Evolutionary conservation across 2,797 vertebrate species (phyloP), one percentile per base, ranked within the genome.

Genomic region (Rhadinocentrus ornatus): DNA sequence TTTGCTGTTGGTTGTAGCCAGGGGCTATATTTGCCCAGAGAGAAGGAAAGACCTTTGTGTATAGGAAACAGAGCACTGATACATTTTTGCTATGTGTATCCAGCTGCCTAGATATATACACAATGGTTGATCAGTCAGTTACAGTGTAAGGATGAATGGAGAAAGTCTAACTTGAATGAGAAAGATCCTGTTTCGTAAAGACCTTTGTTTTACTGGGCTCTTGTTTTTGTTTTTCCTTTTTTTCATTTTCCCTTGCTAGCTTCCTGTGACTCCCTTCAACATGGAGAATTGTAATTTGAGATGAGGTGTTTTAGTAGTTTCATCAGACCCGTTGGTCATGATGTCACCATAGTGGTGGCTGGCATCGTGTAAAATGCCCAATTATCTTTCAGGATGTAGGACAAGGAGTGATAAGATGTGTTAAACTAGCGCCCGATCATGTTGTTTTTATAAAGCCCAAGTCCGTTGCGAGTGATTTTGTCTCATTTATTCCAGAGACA

Each of bases 81-180:
- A 91, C 86, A 91, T 94, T 93, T 94, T 88, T 90, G 89, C 79
- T 81, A 71, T 82, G 89, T 92, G 81, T 88, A 76, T 88, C 80
- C 81, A 86, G 90, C 91, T 93, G 91, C 89, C 89, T 90, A 83
- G 91, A 76, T 90, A 76, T 86, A 75, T 26, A 69, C 75, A 89
- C 89, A 90, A 91, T 83, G 74, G 82, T 22, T 54, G 60, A 64
- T 71, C 83, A 82, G 79, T 88, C 86, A 64, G 22, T 88, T 80
- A 69, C 71, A 31, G 66, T 66, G 62, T 81, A 71, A 75, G 68
- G 57, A 31, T 53, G 77, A 83, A 70, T 57, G 26, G 63, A 77
- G 67, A 24, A 50, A 57, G 32, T 73, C 63, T 81, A 27, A 82
- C 44, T 31, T 44, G 4, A 68, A 62, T 62, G 56, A 65, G 24